Evolutionary conservation across 2,113 vertebrate genomes (phyloP), one percentile per base, ranked within the genome.

Genomic region (Channa maculata): DNA sequence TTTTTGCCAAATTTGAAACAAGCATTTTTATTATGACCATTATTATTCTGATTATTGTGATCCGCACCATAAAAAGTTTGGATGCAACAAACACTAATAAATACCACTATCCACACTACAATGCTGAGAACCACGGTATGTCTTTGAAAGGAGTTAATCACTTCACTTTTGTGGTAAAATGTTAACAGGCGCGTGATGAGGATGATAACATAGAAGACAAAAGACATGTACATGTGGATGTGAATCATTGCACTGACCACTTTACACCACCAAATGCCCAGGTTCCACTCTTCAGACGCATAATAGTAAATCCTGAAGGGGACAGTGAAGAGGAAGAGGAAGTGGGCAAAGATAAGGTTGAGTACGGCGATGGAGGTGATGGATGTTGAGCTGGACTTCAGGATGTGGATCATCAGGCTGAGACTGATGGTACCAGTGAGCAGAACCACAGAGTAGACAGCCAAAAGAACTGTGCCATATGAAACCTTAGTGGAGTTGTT

Each of bases 151-250:
- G 96, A 95, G 34, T 92, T 93, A 45, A 95, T 77, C 50, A 86
- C 94, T 57, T 94, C 86, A 10, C 77, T 88, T 83, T 80, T 91
- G 9, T 92, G 83, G 77, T 96, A 96, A 90, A 96, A 97, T 1
- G 90, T 13, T 50, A 95, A 76, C 58, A 95, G 95, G 12, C 96
- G 94, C 12, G 90, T 92, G 53, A 92, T 79, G n/a, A 99, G 91
- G 0, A 97, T 95, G 74, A 96, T 88, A 54, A 95, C 65, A 0
- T 98, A 99, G 86, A 98, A 94, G 0, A 95, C 2, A 66, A 98
- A 97, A 0, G 96, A 96, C 83, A 98, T 92, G 84, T 98, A 96
- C 95, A 98, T 97, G 86, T 99, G 97, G 48, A 96, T 89, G 66
- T 98, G 96, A 71, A 97, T 87, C 96, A 97, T 96, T 13, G 92